Percentiles rank a stretch among this genome's conserved stretches.
These are phyloP conservation scores for Coremacera marginata DNA, from an alignment of 2,888 invertebrate species.

Conservation along the genomic window DNA sequence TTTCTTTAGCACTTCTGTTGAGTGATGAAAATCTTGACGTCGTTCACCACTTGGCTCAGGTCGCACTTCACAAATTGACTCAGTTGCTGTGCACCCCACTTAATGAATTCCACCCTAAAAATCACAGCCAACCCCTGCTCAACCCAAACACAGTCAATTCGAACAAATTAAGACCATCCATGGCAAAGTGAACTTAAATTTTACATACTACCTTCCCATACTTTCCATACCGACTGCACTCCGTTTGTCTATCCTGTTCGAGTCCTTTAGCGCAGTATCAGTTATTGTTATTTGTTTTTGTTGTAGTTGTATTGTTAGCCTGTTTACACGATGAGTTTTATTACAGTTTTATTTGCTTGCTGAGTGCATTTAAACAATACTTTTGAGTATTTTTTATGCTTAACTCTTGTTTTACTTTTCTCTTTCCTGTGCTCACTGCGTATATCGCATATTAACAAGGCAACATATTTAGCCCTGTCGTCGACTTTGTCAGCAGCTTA, in stretches of 20 bases:
- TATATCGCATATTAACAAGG: background rate
- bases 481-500: background rate
- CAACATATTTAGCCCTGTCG: background rate
- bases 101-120: background rate
- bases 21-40: background rate
- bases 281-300: slow-evolving; percentile 10
- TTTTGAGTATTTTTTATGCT: background rate
- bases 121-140: background rate
- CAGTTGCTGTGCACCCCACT: background rate
- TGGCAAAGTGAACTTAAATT: background rate
- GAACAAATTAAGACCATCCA: slow-evolving; percentile 1
- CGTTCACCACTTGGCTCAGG: slow-evolving; percentile 16
- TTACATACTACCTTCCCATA: background rate
- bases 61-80: slow-evolving; percentile 23
- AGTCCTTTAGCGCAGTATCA: background rate
- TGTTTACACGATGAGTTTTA: slow-evolving; percentile 54
- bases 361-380: slow-evolving; percentile 29
- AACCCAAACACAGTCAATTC: background rate
- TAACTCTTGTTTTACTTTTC: background rate
- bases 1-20: background rate
- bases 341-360: slow-evolving; percentile 43
- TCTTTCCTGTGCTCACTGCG: background rate
- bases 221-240: background rate
- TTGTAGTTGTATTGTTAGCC: slow-evolving; percentile 37
- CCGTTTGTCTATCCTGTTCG: background rate